A percentile compares a stretch with the other conserved stretches of the same genome.
Evolutionary conservation across 1,140 invertebrate species (phyloP).

Genomic region (Zaprionus davidi): DNA sequence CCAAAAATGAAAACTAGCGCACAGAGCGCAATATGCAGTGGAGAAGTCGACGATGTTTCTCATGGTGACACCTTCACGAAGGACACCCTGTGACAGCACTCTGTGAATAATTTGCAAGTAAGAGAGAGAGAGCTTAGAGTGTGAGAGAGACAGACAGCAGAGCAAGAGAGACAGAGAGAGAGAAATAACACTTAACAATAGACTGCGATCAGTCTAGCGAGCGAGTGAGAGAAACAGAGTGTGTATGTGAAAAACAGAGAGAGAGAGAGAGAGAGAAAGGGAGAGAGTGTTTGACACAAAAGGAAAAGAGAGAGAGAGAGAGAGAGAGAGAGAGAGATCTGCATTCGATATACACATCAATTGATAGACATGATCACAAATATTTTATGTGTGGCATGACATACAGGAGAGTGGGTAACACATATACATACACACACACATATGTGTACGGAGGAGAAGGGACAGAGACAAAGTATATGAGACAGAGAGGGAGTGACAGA

Average conservation of each 20-base stretch:
- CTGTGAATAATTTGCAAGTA: not conserved
- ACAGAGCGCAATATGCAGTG: conserved; percentile 32
- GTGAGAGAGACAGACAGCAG: not conserved
- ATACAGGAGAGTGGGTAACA: conserved; percentile 25
- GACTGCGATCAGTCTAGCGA: conserved; percentile 14
- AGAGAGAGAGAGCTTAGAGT: conserved; percentile 8
- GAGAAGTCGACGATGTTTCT: not conserved
- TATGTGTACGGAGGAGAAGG: not conserved
- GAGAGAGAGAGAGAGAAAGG: not conserved
- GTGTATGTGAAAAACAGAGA: not conserved
- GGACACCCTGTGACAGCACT: not conserved
- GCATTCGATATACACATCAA: conserved; percentile 40
- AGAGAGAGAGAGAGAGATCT: conserved; percentile 16
- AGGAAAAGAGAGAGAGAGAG: conserved; percentile 25
- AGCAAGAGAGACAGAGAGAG: conserved; percentile 21
- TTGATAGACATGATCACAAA: conserved; percentile 37
- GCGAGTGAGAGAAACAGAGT: conserved; percentile 41
- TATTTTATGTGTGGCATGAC: conserved; percentile 11
- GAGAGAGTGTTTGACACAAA: conserved; percentile 6
- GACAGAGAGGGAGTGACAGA: not conserved
- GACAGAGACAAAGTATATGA: conserved; percentile 9
- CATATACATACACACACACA: conserved; percentile 9
- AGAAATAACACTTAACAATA: not conserved
- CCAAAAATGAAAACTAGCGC: conserved; percentile 60
- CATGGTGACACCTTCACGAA: not conserved